A percentile compares a stretch with the other conserved stretches of the same genome.
These are phyloP conservation scores for Drosophila melanosoma DNA, from an alignment of 2,888 invertebrate genomes.

Conservation along the genomic window DNA sequence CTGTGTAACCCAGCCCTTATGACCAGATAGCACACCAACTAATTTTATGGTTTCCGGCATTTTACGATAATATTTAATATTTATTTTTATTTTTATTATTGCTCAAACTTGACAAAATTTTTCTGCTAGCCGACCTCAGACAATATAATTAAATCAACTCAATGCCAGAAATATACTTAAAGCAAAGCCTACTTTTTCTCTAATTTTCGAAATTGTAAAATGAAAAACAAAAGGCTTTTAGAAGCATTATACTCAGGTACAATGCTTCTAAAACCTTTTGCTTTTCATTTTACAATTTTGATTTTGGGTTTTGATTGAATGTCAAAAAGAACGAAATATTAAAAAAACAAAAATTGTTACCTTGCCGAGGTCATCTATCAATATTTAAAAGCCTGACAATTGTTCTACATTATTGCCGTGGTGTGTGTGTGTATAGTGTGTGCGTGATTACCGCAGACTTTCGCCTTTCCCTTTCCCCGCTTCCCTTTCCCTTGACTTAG, in stretches of 20 bases:
- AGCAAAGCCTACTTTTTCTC: not conserved
- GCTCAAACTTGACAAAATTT: not conserved
- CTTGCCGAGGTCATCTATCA: slow-evolving; percentile 58
- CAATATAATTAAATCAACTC: not conserved
- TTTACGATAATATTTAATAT: not conserved
- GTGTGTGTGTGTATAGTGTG: not conserved
- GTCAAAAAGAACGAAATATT: not conserved
- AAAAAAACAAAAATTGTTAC: slow-evolving; percentile 32
- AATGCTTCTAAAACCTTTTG: not conserved
- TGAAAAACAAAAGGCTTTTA: no score
- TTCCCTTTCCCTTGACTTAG: slow-evolving; percentile 12
- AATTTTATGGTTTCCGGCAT: slow-evolving; percentile 96
- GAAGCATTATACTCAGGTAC: no score
- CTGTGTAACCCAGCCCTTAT: slow-evolving; percentile 99
- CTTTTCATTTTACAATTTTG: not conserved
- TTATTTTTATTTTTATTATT: not conserved
- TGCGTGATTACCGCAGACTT: slow-evolving; percentile 19
- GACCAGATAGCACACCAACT: slow-evolving; percentile 97
- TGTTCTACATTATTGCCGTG: slow-evolving; percentile 42
- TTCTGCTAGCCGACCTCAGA: not conserved
- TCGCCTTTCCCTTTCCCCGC: not conserved
- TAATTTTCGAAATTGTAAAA: not conserved
- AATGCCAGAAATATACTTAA: not conserved
- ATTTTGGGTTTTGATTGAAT: not conserved
- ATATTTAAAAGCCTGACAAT: slow-evolving; percentile 63